A percentile compares a stretch with the other conserved stretches of the same genome.
These are phyloP conservation scores for Stegophylla sp. DNA, from an alignment of 2,888 invertebrate species.

Conservation along the genomic window DNA sequence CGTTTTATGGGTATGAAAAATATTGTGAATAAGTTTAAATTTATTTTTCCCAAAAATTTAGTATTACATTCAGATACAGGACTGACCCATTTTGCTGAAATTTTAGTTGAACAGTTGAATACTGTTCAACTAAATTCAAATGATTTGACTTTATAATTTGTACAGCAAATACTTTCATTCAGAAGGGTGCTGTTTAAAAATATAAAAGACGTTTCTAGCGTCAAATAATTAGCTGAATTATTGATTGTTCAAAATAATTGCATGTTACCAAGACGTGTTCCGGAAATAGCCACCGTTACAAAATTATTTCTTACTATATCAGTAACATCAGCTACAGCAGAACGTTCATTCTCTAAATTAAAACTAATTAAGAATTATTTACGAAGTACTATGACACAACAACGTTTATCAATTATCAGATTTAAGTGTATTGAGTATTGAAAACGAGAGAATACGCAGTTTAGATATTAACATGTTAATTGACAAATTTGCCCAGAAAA, in stretches of 20 bases:
- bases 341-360: constrained; percentile 8
- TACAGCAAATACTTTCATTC: not conserved
- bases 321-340: not conserved
- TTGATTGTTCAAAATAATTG: constrained; percentile 4
- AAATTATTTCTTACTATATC: constrained; percentile 2
- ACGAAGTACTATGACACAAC: constrained; percentile 3
- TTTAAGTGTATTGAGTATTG: too few relatives aligned
- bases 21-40: not conserved
- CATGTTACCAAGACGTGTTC: not conserved
- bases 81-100: not conserved
- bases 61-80: not conserved
- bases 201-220: not conserved
- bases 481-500: too few relatives aligned
- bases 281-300: too few relatives aligned
- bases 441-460: too few relatives aligned
- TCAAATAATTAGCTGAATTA: constrained; percentile 2
- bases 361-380: constrained; percentile 18
- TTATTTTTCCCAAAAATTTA: constrained; percentile 4
- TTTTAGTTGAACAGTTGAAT: constrained; percentile 6
- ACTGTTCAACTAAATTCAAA: too few relatives aligned
- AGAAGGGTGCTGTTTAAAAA: not conserved
- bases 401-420: constrained; percentile 13
- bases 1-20: not conserved
- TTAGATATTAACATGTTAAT: too few relatives aligned
- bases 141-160: constrained; percentile 6